Evolutionary conservation across 2,113 vertebrate species (phyloP).

Genomic region (Eurystomus gularis): DNA sequence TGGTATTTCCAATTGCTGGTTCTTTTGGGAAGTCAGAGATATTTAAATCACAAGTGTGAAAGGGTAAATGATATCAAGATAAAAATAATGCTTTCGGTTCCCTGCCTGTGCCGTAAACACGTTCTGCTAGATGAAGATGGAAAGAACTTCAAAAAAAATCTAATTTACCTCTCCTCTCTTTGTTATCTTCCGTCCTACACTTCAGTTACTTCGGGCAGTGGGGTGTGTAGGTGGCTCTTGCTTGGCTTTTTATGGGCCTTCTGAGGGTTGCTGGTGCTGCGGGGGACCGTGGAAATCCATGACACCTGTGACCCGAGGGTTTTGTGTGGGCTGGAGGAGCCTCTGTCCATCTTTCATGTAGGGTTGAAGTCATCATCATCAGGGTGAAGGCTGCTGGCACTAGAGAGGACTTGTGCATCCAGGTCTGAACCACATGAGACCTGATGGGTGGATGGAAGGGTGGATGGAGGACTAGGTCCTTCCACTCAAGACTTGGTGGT

Average conservation of each 20-base stretch:
- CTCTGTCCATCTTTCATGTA: not conserved
- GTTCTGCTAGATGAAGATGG: conserved; percentile 3
- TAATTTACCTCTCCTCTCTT: not conserved
- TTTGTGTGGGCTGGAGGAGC: not conserved
- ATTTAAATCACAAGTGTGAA: conserved; percentile 55
- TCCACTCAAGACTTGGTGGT: not conserved
- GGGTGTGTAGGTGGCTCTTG: not conserved
- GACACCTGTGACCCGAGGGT: not conserved
- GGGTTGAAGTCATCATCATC: not conserved
- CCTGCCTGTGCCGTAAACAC: not conserved
- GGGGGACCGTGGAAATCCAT: accelerated
- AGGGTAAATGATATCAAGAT: conserved; percentile 62
- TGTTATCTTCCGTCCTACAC: not conserved
- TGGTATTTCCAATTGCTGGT: conserved; percentile 21
- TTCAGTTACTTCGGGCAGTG: not conserved
- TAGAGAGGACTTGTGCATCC: not conserved
- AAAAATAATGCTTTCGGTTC: conserved; percentile 23
- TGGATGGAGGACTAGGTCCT: not conserved
- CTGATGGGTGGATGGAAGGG: not conserved
- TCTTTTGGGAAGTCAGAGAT: conserved; percentile 7
- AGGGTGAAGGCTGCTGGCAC: not conserved
- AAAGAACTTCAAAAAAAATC: not conserved
- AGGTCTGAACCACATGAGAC: not conserved
- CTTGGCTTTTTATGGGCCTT: not conserved
- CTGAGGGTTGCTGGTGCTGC: not conserved